Base-by-base conservation (phyloP, 2,797 vertebrate genomes). In the Brachyrhaphis roseni region DNA sequence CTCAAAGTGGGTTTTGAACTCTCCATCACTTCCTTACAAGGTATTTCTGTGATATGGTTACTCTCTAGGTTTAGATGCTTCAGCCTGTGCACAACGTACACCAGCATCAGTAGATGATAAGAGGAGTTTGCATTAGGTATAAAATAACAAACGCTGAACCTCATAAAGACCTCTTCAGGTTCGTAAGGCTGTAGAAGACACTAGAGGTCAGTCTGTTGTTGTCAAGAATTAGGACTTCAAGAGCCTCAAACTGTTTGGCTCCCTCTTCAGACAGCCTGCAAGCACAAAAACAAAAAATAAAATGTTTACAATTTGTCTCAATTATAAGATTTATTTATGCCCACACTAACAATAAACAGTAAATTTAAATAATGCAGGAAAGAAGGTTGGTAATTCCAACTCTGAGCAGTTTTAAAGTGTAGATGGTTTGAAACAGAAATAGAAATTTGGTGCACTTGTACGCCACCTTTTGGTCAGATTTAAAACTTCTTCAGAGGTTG, bases 181-280 rank as follows among this genome's bases (percentile, higher is more conserved):
- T 93, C 1, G 89, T 93, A 4, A 98, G 94, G 78, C 96, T 95
- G 81, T 72, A 83, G 86, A 98, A 97, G 80, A 97, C 92, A 0
- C 74, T 89, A 3, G 95, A 95, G 45, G 95, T 92, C 34, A 99
- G 92, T 55, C 78, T 90, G 86, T 97, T 98, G 80, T 97, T 95
- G 78, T 97, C 97, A 55, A 98, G 91, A 87, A 93, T 95, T 82
- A 98, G 89, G 15, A 97, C 93, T 90, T 97, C 96, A 66, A 97
- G 95, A n/a, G 89, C 87, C 3, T 87, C 89, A 88, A 97, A 98
- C 53, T 57, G 90, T 8, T 82, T 3, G 16, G 71, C 76, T 71
- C 77, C 74, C 3, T 71, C 80, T 47, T 81, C 12, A 43, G 71
- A 31, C 1, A 45, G 43, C 77, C 93, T 95, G 77, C 8, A 75